A percentile compares a stretch with the other conserved stretches of the same genome.
phyloP scores from a whole-genome alignment of 2,113 vertebrate species.

The Emydura subglobosa region DNA sequence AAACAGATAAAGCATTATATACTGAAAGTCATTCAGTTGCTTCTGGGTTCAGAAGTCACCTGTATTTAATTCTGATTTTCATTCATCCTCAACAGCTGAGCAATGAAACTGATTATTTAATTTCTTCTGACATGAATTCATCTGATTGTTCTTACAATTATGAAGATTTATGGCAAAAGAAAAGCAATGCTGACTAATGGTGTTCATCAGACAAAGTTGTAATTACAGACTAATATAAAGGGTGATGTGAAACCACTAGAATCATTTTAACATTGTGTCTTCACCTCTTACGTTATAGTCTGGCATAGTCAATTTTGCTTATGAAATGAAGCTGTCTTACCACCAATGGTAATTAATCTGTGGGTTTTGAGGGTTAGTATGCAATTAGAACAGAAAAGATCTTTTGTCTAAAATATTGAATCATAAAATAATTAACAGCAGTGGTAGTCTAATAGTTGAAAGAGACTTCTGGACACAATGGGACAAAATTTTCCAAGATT shows the following conservation, averaged over 20 bases:
- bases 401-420: background rate
- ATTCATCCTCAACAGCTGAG: background rate
- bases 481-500: background rate
- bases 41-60: background rate
- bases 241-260: background rate
- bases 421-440: background rate
- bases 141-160: background rate
- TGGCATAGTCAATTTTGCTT: background rate
- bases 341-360: background rate
- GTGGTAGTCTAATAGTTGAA: background rate
- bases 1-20: background rate
- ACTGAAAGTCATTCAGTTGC: background rate
- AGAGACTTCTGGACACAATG: background rate
- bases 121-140: background rate
- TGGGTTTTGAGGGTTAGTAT: background rate
- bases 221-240: background rate
- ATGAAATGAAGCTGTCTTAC: background rate
- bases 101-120: background rate
- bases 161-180: background rate
- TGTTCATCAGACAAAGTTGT: background rate
- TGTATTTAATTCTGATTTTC: background rate
- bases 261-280: background rate
- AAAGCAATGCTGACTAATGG: background rate
- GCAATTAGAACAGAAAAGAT: background rate
- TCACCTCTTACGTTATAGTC: fast-evolving